Base-by-base conservation (phyloP, 2,888 invertebrate genomes). In the Lochmaea capreae region DNA sequence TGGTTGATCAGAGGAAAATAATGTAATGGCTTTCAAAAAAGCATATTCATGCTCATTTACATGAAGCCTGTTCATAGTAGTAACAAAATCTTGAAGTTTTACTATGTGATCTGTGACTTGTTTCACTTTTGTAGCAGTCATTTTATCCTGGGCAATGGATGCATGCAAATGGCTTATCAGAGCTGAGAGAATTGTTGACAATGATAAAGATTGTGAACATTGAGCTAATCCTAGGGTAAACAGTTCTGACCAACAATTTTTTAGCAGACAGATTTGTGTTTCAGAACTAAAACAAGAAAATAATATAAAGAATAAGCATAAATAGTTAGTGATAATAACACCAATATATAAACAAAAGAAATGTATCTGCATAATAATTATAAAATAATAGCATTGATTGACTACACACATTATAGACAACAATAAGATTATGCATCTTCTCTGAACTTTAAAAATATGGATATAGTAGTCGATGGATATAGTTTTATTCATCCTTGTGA, bases 181-280 rank as follows among this genome's bases (percentile, higher is more conserved):
- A 76, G 95, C 94, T 39, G 95, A 93, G 80, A 98, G 89, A 81
- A 98, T 94, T 67, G 95, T 92, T 68, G 92, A 89, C 75, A 98
- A 90, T 10, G 94, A 93, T 82, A 97, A 89, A 39, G 93, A 91
- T 72, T 93, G 91, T 0, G 95, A 91, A 84, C 95, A 95, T 87
- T 97, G 97, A 12, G 96, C 94, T 77, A 99, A 89, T 0, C 97
- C 97, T 46, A 99, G 89, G 1, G 95, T 93, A 86, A 99, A 96
- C 75, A 99, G 86, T 84, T 97, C 96, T 74, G 96, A 93, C 98
- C 98, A 99, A 82, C 95, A 95, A 71, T 93, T 92, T 84, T 95
- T 93, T 77, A 98, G 90, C 57, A 98, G 88, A 0, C 92, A 90
- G 80, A 95, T 93, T 89, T 98, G 97, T 69, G 93, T 90, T 77